Percentiles rank a stretch among this genome's conserved stretches.
Conservation (phyloP, 1,140 invertebrate genomes). For the Gryon sp. region DNA sequence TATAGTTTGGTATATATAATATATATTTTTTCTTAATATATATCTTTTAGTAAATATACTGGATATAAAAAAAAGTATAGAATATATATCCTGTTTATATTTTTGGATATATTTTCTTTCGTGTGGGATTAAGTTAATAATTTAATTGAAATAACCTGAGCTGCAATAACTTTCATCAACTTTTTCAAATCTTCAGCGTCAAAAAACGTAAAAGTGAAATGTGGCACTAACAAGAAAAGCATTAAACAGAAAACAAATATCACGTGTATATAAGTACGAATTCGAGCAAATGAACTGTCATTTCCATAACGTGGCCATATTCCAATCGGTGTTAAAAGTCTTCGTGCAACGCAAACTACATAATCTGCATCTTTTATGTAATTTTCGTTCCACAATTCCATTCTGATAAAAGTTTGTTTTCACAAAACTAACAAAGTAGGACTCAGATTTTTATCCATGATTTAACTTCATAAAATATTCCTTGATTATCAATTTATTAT, state of each 20-base stretch:
- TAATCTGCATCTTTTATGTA: conserved; percentile 67
- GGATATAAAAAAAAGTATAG: too few species aligned
- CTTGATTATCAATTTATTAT: too few species aligned
- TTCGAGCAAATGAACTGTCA: conserved; percentile 30
- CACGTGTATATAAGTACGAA: conserved; percentile 62
- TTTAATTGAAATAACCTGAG: conserved; percentile 32
- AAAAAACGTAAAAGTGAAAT: conserved; percentile 70
- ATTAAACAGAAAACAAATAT: conserved; percentile 66
- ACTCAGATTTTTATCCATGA: too few species aligned
- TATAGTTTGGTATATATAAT: too few species aligned
- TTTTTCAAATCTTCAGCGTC: conserved; percentile 70
- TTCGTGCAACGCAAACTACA: conserved; percentile 65
- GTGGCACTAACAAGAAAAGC: conserved; percentile 69
- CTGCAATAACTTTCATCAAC: conserved; percentile 74
- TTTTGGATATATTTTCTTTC: too few species aligned
- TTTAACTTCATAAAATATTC: too few species aligned
- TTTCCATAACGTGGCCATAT: conserved; percentile 71
- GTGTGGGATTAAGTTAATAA: too few species aligned
- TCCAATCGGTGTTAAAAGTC: conserved; percentile 69
- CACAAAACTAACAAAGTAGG: too few species aligned
- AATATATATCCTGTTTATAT: too few species aligned
- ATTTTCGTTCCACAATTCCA: conserved; percentile 58
- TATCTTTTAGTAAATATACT: too few species aligned
- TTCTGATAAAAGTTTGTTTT: too few species aligned
- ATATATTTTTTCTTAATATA: too few species aligned